Evolutionary conservation across 2,797 vertebrate species (phyloP).

Genomic region (Melanotaenia trifasciata): DNA sequence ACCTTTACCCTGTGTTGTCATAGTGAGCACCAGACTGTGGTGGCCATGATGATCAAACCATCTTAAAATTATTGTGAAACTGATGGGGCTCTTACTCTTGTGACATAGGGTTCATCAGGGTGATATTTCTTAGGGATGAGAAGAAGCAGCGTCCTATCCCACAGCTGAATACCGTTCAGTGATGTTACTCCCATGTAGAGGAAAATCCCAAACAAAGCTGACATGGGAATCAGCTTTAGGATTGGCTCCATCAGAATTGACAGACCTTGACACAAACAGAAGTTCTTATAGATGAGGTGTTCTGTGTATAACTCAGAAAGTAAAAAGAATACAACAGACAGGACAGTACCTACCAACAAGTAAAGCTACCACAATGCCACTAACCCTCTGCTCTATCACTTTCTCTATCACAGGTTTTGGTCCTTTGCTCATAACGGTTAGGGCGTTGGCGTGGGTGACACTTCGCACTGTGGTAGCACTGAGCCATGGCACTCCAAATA

Average conservation of each 20-base stretch:
- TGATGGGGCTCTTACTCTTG: slow-evolving; percentile 79
- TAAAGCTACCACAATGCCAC: slow-evolving; percentile 90
- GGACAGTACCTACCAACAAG: slow-evolving; percentile 88
- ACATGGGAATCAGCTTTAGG: slow-evolving; percentile 90
- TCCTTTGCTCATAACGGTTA: slow-evolving; percentile 92
- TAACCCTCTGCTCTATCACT: slow-evolving; percentile 94
- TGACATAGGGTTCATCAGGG: slow-evolving; percentile 88
- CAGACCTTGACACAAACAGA: slow-evolving; percentile 82
- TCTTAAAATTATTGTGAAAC: neutral
- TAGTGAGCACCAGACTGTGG: neutral
- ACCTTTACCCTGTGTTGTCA: neutral
- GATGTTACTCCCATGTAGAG: slow-evolving; percentile 98
- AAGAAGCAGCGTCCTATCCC: slow-evolving; percentile 91
- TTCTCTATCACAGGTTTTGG: slow-evolving; percentile 87
- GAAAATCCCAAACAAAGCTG: slow-evolving; percentile 96
- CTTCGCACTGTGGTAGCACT: slow-evolving; percentile 94
- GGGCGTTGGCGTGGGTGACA: slow-evolving; percentile 95
- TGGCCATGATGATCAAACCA: too few relatives aligned
- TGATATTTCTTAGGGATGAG: slow-evolving; percentile 95
- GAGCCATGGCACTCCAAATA: slow-evolving; percentile 97
- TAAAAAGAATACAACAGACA: neutral
- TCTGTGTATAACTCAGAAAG: neutral
- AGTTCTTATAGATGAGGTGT: slow-evolving; percentile 6
- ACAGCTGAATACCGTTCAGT: slow-evolving; percentile 95
- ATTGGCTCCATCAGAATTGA: slow-evolving; percentile 96